Base-by-base conservation (phyloP, 1,140 invertebrate genomes). In the Rhynchophorus ferrugineus region DNA sequence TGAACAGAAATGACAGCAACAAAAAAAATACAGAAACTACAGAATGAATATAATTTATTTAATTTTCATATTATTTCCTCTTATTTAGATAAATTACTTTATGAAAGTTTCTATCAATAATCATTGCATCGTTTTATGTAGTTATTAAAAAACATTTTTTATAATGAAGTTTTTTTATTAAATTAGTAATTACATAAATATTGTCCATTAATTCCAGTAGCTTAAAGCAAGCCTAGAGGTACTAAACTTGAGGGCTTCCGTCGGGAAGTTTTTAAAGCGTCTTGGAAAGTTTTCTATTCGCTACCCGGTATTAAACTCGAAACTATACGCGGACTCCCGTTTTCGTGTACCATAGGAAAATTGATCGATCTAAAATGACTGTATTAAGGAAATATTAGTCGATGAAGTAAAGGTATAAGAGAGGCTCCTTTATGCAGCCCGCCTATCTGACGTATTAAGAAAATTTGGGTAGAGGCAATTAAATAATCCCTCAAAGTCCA, bases 401-500 rank as follows among this genome's bases (percentile, higher is more conserved):
- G 51, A 38, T 49, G 36, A 65, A 65, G 60, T 62, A 62, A 62
- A 59, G 58, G 60, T 60, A 55, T 49, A 63, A 62, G 62, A 60
- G 58, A 55, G 47, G 49, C 45, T 64, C 62, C 62, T 62, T 62
- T 63, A 65, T 61, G 59, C 55, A 46, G 44, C 58, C 54, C 56
- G 58, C 57, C 61, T 62, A 64, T 64, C 64, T 66, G 63, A 54
- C 62, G 62, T 61, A 66, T 66, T 64, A 62, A 66, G 62, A 59
- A 61, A 61, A 62, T 60, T 63, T 59, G 53, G 58, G 58, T 56
- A 47, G 54, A 61, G 55, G 60, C 61, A 65, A 62, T 64, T 64
- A 66, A 64, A 64, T 66, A 64, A 66, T 66, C 64, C 64, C 64
- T 64, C 64, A 66, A 66, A 66, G 64, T 62, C 52, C 41, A 53